Evolutionary conservation across 2,888 invertebrate genomes (phyloP).

Genomic region (Chloroclysta siterata): DNA sequence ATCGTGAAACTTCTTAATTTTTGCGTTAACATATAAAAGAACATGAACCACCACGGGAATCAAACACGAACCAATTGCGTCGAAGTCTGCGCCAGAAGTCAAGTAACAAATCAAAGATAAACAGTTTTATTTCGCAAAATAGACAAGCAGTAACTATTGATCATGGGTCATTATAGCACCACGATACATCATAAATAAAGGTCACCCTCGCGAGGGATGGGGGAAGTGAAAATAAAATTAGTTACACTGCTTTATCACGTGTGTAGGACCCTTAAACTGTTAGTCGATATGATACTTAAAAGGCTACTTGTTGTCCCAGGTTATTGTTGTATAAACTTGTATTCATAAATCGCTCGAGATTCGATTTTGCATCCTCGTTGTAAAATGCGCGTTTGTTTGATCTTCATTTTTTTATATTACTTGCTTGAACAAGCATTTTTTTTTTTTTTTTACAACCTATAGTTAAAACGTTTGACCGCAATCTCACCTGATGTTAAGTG

Average conservation of each 20-base stretch:
- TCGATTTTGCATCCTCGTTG: too few relatives aligned
- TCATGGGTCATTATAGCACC: slow-evolving; percentile 49
- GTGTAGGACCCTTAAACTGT: slow-evolving; percentile 44
- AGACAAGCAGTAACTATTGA: slow-evolving; percentile 30
- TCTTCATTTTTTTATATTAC: too few relatives aligned
- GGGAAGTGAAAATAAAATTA: slow-evolving; percentile 64
- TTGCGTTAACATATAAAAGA: too few relatives aligned
- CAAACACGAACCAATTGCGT: too few relatives aligned
- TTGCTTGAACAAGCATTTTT: too few relatives aligned
- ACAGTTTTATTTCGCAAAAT: slow-evolving; percentile 20
- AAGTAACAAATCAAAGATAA: slow-evolving; percentile 6
- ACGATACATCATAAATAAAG: slow-evolving; percentile 52
- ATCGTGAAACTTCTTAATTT: too few relatives aligned
- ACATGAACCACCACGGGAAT: too few relatives aligned
- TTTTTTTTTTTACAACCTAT: too few relatives aligned
- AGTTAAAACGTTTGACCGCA: too few relatives aligned
- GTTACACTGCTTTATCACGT: slow-evolving; percentile 57
- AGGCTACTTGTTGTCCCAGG: slow-evolving; percentile 37
- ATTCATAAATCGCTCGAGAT: too few relatives aligned
- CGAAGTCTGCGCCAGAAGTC: not conserved
- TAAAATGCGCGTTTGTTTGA: too few relatives aligned
- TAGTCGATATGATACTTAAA: slow-evolving; percentile 38
- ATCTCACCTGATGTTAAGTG: too few relatives aligned
- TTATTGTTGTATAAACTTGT: slow-evolving; percentile 1
- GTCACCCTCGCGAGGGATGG: slow-evolving; percentile 37